Evolutionary conservation across 2,888 invertebrate species (phyloP).

Genomic region (Lasioglossum lativentre): DNA sequence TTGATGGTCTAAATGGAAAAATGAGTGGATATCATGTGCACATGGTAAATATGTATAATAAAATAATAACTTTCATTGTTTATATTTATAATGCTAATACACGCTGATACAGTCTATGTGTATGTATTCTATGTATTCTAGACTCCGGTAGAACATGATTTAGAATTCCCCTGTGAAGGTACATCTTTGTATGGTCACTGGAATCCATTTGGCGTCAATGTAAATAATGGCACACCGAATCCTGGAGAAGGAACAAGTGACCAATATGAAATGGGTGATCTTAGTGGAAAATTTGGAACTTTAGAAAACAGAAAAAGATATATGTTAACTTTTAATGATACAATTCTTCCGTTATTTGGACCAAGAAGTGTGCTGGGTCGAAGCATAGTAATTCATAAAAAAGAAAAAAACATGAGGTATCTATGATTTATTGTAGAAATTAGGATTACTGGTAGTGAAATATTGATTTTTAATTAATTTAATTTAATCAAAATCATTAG

Average conservation of each 20-base stretch:
- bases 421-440: not conserved
- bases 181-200: slow-evolving; percentile 93
- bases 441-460: not conserved
- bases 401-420: slow-evolving; percentile 85
- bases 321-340: slow-evolving; percentile 90
- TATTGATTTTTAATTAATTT: not conserved
- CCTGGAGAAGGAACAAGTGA: slow-evolving; percentile 91
- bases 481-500: not conserved
- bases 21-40: slow-evolving; percentile 93
- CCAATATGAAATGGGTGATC: slow-evolving; percentile 94
- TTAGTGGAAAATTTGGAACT: slow-evolving; percentile 94
- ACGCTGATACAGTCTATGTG: not conserved
- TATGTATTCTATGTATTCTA: slow-evolving; percentile 80
- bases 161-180: slow-evolving; percentile 95
- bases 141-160: slow-evolving; percentile 92
- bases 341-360: slow-evolving; percentile 92
- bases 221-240: slow-evolving; percentile 86
- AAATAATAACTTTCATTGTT: slow-evolving; percentile 17
- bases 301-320: slow-evolving; percentile 88
- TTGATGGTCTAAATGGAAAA: slow-evolving; percentile 89
- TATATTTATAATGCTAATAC: slow-evolving; percentile 22
- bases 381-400: slow-evolving; percentile 94
- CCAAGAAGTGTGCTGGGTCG: slow-evolving; percentile 93
- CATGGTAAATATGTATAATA: slow-evolving; percentile 85
- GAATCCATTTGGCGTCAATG: slow-evolving; percentile 92